These are phyloP conservation scores for Pentalonia nigronervosa DNA, from an alignment of 1,140 invertebrate genomes.

Conservation along the genomic window DNA sequence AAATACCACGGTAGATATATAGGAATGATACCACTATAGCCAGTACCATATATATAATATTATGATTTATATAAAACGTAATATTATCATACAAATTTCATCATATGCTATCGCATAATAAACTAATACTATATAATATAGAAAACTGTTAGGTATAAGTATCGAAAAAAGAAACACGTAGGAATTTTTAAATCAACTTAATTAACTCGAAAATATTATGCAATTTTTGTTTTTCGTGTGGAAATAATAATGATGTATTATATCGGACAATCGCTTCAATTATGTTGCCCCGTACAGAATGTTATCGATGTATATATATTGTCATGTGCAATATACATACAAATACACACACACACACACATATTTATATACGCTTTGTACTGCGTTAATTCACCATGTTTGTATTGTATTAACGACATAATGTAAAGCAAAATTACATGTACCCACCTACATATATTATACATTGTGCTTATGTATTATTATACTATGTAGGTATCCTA, in stretches of 20 bases:
- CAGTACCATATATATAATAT: not conserved
- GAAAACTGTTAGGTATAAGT: not conserved
- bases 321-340: not conserved
- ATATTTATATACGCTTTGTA: not conserved
- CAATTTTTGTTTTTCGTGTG: not conserved
- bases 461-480: not conserved
- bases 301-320: not conserved
- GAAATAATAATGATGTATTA: not conserved
- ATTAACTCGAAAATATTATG: not conserved
- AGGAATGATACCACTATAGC: not conserved
- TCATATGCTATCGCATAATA: not conserved
- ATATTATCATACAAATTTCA: not conserved
- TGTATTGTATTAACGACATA: not conserved
- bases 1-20: not conserved
- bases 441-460: not conserved
- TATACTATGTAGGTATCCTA: not conserved
- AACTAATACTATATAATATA: not conserved
- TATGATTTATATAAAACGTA: not conserved
- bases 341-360: not conserved
- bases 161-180: not conserved
- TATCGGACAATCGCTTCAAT: not conserved
- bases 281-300: not conserved
- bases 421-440: not conserved
- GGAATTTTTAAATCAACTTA: not conserved
- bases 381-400: not conserved